A percentile compares a stretch with the other conserved stretches of the same genome.
phyloP scores from a whole-genome alignment of 2,113 vertebrate genomes.

The Heliornis fulica region DNA sequence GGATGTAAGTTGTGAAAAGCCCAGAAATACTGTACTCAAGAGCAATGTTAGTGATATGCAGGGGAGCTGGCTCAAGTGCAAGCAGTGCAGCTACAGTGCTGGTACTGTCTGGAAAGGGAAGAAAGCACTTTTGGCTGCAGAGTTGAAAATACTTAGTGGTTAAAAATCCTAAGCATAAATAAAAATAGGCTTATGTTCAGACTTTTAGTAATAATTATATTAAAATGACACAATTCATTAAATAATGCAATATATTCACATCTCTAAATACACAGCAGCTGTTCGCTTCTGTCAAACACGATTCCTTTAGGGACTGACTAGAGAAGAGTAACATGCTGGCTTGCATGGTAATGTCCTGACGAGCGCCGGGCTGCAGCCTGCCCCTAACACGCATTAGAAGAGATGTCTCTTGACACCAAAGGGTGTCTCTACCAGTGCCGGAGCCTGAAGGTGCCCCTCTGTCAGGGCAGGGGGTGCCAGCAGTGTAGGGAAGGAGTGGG shows the following conservation, averaged over 20 bases:
- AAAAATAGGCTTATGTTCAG: constrained; percentile 45
- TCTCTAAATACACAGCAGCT: constrained; percentile 69
- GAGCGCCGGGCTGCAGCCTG: background rate
- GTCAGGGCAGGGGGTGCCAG: background rate
- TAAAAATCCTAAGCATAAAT: constrained; percentile 40
- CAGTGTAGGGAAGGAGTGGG: background rate
- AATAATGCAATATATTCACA: constrained; percentile 58
- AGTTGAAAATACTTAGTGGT: constrained; percentile 23
- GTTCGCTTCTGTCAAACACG: constrained; percentile 54
- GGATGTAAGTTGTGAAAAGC: background rate
- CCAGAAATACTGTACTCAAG: background rate
- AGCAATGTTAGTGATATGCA: background rate
- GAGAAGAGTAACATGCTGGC: constrained; percentile 13
- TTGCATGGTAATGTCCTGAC: constrained; percentile 47
- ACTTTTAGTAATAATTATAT: constrained; percentile 62
- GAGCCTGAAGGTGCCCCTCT: background rate
- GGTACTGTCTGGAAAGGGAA: background rate
- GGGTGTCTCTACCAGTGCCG: background rate
- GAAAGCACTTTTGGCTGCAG: background rate
- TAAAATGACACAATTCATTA: constrained; percentile 69
- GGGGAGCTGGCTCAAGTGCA: constrained; percentile 7
- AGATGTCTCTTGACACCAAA: too few species aligned
- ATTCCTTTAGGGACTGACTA: constrained; percentile 56
- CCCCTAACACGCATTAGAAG: background rate
- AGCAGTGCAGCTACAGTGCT: background rate